Evolutionary conservation across 2,888 invertebrate species (phyloP).

Genomic region (Rotaria magnacalcarata): DNA sequence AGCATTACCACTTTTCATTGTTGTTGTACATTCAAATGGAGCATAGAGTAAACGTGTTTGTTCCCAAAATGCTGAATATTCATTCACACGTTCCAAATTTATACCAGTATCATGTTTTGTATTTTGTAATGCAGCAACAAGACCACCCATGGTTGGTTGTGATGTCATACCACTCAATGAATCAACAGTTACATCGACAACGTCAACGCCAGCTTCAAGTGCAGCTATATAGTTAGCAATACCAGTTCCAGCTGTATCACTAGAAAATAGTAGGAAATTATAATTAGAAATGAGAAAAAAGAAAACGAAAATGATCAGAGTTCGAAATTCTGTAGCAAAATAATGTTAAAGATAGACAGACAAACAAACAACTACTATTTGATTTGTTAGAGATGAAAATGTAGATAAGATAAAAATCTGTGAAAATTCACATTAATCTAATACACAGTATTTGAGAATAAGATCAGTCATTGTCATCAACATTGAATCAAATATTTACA

Average conservation of each 20-base stretch:
- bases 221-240: conserved; percentile 89
- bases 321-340: too few species aligned
- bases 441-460: too few species aligned
- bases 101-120: conserved; percentile 69
- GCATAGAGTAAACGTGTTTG: conserved; percentile 83
- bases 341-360: too few species aligned
- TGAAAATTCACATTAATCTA: too few species aligned
- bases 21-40: conserved; percentile 94
- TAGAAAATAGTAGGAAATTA: not conserved
- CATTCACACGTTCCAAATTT: conserved; percentile 75
- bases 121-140: conserved; percentile 81
- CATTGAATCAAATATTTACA: too few species aligned
- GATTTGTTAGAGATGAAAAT: too few species aligned
- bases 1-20: conserved; percentile 97
- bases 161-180: conserved; percentile 98
- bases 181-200: conserved; percentile 96
- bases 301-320: too few species aligned
- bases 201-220: conserved; percentile 85
- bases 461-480: too few species aligned
- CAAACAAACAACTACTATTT: too few species aligned
- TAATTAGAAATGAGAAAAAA: too few species aligned
- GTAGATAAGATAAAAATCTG: too few species aligned
- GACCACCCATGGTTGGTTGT: conserved; percentile 97
- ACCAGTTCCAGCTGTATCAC: conserved; percentile 90
- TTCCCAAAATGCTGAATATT: conserved; percentile 98